Percentiles rank a stretch among this genome's conserved stretches.
Conservation (phyloP, 2,113 vertebrate species). For the Leptosomus discolor region DNA sequence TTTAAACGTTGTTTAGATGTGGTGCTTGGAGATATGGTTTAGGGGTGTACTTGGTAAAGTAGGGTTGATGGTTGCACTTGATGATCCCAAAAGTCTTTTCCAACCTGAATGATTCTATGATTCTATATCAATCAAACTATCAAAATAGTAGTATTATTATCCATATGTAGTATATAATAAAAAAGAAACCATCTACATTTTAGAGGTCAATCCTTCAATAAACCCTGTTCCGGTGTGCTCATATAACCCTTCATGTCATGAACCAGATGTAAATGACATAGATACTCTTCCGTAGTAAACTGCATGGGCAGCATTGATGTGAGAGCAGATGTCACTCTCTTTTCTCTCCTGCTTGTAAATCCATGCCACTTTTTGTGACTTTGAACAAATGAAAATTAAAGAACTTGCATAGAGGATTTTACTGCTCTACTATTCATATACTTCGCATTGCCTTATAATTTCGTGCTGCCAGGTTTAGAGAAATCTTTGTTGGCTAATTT, state of each 20-base stretch:
- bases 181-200: neutral
- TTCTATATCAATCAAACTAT: neutral
- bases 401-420: neutral
- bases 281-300: neutral
- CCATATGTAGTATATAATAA: neutral
- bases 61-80: no score
- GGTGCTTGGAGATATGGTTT: no score
- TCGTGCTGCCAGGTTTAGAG: neutral
- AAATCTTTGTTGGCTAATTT: constrained; percentile 14
- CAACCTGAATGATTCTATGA: no score
- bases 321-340: neutral
- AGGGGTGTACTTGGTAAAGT: no score
- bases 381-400: neutral
- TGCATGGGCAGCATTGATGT: neutral
- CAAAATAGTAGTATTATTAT: neutral
- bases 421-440: neutral
- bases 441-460: neutral
- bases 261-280: neutral
- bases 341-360: neutral
- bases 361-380: neutral
- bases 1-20: no score
- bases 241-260: neutral
- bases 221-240: neutral
- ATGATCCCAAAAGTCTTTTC: no score
- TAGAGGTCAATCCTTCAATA: neutral